Base-by-base conservation (phyloP, 2,888 invertebrate species). In the Cerceris ruficornis region DNA sequence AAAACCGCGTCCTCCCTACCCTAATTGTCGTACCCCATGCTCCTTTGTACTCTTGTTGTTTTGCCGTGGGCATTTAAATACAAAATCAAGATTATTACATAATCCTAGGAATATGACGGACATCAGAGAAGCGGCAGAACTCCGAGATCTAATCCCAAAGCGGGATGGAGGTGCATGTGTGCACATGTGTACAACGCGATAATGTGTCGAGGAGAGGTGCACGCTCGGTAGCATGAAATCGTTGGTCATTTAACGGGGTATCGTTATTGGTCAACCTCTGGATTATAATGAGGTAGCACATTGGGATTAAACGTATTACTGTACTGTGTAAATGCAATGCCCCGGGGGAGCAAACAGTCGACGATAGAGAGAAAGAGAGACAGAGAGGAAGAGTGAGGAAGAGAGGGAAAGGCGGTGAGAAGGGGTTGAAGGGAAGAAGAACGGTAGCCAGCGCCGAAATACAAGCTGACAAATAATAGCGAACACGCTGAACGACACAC, bases 271-370 rank as follows among this genome's bases (percentile, higher is more conserved):
- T 78, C 82, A 81, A 71, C 79, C 77, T 71, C 75, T 62, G 84
- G 84, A 83, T 84, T 84, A 87, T 88, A 87, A 87, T 86, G 85
- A 87, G 84, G 70, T 80, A 80, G 78, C 84, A 78, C 82, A 81
- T 82, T 78, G 85, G 84, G 87, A 88, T 88, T 87, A 87, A 86
- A 83, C 79, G 83, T 71, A 81, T 75, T 75, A 78, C 68, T 62
- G 42, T 41, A 7, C 9, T 41, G 60, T 66, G 82, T 70, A 78
- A 80, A 70, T 43, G 72, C 54, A 68, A 73, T 28, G 64, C 68
- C 52, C 52, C 66, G 57, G 66, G 69, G 69, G 41, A 62, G 13
- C 50, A 42, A 28, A 28, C 28, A 28, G 28, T 28, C 41, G 49
- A 50, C 55, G 65, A 59, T 55, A 52, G 57, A 59, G 59, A 39